Conservation (phyloP, 2,888 invertebrate genomes). For the Hypomecis punctinalis region DNA sequence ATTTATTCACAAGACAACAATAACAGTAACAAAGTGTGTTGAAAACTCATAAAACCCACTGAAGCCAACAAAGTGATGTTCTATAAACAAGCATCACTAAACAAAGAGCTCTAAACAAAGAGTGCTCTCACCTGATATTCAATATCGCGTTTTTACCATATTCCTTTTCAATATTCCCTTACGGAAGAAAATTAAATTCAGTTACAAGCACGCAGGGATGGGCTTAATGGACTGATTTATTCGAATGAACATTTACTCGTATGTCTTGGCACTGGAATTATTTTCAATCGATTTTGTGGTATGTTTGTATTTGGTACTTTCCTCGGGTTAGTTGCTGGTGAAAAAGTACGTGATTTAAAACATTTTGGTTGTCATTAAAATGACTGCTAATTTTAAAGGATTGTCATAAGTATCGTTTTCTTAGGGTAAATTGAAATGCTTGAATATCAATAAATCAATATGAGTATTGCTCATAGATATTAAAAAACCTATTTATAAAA, state of each 20-base stretch:
- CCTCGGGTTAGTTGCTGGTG: too few relatives aligned
- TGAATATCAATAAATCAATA: too few relatives aligned
- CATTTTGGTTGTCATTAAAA: too few relatives aligned
- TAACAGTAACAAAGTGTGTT: conserved; percentile 3
- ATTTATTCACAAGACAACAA: too few relatives aligned
- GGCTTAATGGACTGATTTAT: background rate
- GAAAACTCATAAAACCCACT: conserved; percentile 16
- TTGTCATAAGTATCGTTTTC: too few relatives aligned
- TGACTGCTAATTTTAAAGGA: too few relatives aligned
- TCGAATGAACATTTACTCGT: conserved; percentile 1
- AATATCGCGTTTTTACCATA: conserved; percentile 35
- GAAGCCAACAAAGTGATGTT: conserved; percentile 22
- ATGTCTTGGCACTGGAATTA: background rate
- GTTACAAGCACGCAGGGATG: conserved; percentile 29
- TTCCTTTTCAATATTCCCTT: conserved; percentile 33
- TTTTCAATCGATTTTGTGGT: background rate
- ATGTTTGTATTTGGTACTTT: background rate
- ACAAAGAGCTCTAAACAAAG: conserved; percentile 33
- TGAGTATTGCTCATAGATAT: too few relatives aligned
- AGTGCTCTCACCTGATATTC: conserved; percentile 26
- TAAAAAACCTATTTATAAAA: too few relatives aligned
- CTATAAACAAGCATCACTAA: conserved; percentile 22
- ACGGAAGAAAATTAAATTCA: conserved; percentile 41
- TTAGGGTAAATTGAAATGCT: too few relatives aligned
- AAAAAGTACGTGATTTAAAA: too few relatives aligned